phyloP scores from a whole-genome alignment of 2,113 vertebrate genomes.

The Podarcis raffonei region DNA sequence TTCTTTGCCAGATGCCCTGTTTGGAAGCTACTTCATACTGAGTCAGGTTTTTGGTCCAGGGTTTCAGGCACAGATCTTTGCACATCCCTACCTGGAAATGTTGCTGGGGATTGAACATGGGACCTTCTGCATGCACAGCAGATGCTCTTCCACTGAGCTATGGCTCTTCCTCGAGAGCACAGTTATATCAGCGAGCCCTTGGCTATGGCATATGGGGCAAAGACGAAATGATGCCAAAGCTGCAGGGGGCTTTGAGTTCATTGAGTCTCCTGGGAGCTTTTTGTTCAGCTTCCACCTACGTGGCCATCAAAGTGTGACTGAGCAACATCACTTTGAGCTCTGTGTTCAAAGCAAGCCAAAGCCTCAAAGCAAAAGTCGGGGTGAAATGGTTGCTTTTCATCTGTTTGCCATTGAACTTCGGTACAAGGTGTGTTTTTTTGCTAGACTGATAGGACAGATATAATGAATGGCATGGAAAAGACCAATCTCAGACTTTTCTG shows the following conservation, averaged over 20 bases:
- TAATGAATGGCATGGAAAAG: neutral
- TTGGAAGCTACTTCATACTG: neutral
- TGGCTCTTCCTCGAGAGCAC: neutral
- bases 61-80: too few relatives aligned
- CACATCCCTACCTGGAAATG: too few relatives aligned
- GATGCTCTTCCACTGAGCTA: too few relatives aligned
- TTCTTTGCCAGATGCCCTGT: neutral
- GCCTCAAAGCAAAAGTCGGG: slow-evolving; percentile 20
- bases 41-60: too few relatives aligned
- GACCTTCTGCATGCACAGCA: too few relatives aligned
- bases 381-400: slow-evolving; percentile 29
- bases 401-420: accelerated
- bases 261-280: slow-evolving; percentile 21
- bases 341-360: slow-evolving; percentile 52
- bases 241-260: slow-evolving; percentile 37
- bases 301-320: slow-evolving; percentile 53
- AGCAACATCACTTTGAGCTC: slow-evolving; percentile 56
- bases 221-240: neutral
- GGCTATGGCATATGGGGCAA: neutral
- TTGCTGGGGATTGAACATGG: too few relatives aligned
- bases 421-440: neutral
- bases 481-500: neutral
- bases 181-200: accelerated
- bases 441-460: neutral
- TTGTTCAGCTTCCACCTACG: neutral